Base-by-base conservation (phyloP, 2,797 vertebrate species). In the Peromyscus aztecus region DNA sequence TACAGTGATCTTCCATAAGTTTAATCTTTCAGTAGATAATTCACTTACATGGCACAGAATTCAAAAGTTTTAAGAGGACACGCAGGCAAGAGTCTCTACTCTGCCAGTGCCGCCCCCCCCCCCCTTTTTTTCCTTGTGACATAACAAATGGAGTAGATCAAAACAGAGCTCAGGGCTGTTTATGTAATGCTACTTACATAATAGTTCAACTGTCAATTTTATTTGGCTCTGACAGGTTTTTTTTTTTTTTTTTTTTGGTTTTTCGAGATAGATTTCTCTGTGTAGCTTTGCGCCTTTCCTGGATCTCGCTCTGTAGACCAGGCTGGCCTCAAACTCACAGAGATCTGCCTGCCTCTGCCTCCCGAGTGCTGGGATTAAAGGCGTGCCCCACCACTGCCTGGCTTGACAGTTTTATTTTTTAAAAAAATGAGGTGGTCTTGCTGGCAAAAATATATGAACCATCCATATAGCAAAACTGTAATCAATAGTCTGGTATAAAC, bases 401-500 rank as follows among this genome's bases (percentile, higher is more conserved):
- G 13, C 52, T 52, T 14, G 52, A 52, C n/a, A 57, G 59, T 84
- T 95, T 76, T 94, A 82, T 83, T 63, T 94, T 3, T 16, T 27
- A 83, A 90, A 90, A 92, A 63, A 78, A 81, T 0, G 6, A 65
- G 83, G 17, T 94, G 34, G 6, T 86, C 81, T 95, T 73, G 12
- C 37, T 94, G 57, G 61, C 89, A 46, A 96, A 94, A 84, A 65
- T 75, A 40, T 85, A 59, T 59, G 19, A 94, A 34, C 19, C 40
- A 61, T 80, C 8, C 46, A 40, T 67, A 81, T 90, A 77, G 73
- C 24, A 84, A 80, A 52, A 34, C 57, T 94, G 34, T 40, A 63
- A 17, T 91, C 89, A 96, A 29, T n/a, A 93, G 31, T 91, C 61
- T 90, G 67, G 5, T 83, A 67, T 96, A 82, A 87, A 82, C 6